Evolutionary conservation across 2,797 vertebrate species (phyloP).

Genomic region (Diglossa cyanea): DNA sequence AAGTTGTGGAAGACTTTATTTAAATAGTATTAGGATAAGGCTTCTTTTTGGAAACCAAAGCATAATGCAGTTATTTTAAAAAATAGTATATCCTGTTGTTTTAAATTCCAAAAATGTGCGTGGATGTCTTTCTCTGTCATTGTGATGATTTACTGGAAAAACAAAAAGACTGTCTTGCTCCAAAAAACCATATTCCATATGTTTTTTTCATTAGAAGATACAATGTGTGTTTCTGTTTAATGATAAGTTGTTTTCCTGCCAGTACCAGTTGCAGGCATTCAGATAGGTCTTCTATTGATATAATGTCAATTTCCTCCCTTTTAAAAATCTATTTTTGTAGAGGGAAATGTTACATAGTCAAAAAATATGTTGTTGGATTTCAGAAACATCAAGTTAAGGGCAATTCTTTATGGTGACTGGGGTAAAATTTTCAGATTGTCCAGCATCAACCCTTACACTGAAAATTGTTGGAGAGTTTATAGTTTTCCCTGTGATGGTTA

Average conservation of each 20-base stretch:
- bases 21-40: not conserved
- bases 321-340: not conserved
- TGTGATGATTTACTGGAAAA: not conserved
- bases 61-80: not conserved
- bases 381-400: not conserved
- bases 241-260: not conserved
- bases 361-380: not conserved
- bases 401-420: not conserved
- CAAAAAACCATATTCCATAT: rapidly evolving
- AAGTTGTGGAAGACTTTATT: not conserved
- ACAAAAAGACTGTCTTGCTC: not conserved
- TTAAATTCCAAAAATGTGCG: not conserved
- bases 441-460: not conserved
- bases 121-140: not conserved
- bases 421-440: not conserved
- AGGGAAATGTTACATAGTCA: not conserved
- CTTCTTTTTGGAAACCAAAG: not conserved
- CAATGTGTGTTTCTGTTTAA: not conserved
- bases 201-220: not conserved
- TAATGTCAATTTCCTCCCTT: not conserved
- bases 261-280: not conserved
- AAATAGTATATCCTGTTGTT: not conserved
- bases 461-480: not conserved
- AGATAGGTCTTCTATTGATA: not conserved
- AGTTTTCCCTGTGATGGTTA: not conserved